Conservation (phyloP, 2,113 vertebrate species). For the Bolborhynchus lineola region DNA sequence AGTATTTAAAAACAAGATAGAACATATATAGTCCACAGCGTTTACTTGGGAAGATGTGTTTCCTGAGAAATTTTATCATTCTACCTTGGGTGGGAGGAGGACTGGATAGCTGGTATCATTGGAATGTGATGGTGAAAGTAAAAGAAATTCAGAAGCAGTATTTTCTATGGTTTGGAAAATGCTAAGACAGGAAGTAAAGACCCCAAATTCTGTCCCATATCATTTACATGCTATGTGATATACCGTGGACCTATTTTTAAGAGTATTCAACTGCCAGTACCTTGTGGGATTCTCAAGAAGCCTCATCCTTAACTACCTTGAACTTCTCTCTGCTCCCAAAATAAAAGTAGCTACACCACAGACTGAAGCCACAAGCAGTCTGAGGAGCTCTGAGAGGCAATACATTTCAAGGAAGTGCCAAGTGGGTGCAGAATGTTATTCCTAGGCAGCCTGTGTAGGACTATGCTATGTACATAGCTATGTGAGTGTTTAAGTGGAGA, state of each 20-base stretch:
- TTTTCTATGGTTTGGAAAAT: background rate
- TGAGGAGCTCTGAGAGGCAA: background rate
- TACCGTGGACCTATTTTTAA: background rate
- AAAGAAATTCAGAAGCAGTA: background rate
- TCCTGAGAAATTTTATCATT: background rate
- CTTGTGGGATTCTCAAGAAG: fast-evolving
- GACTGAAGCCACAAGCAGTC: background rate
- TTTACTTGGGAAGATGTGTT: background rate
- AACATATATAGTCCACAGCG: background rate
- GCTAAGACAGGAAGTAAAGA: background rate
- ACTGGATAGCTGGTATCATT: background rate
- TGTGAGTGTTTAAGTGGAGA: background rate
- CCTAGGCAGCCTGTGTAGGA: background rate
- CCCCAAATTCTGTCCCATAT: background rate
- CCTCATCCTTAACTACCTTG: background rate
- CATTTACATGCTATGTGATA: background rate
- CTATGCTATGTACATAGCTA: background rate
- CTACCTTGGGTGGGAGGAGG: background rate
- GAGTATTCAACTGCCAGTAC: background rate
- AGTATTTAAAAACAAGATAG: conserved; percentile 41
- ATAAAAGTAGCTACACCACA: background rate
- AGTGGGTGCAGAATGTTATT: background rate
- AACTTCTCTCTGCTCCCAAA: background rate
- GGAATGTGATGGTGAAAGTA: background rate
- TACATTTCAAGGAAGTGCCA: background rate